A percentile compares a stretch with the other conserved stretches of the same genome.
Evolutionary conservation across 2,888 invertebrate genomes (phyloP).

Genomic region (Pristionchus fissidentatus): DNA sequence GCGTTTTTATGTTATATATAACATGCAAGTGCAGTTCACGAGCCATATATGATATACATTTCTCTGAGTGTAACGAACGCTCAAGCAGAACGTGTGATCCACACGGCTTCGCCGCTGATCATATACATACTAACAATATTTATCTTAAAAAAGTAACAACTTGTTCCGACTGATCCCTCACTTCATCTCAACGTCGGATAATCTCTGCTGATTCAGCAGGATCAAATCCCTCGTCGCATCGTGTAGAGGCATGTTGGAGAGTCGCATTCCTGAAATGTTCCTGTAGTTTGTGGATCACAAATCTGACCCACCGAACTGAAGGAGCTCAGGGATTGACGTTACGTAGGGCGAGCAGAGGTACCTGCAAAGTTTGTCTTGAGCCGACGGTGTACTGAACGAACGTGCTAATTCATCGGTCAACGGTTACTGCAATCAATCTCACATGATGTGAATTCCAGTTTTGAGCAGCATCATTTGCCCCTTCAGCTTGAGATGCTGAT

Average conservation of each 20-base stretch:
- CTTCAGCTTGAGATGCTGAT: constrained; percentile 66
- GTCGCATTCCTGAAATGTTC: constrained; percentile 61
- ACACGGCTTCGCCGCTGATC: no score
- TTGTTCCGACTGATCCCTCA: constrained; percentile 52
- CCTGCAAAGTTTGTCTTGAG: no score
- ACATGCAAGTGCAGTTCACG: no score
- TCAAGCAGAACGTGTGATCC: no score
- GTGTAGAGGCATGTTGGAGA: constrained; percentile 72
- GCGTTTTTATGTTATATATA: no score
- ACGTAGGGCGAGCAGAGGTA: constrained; percentile 74
- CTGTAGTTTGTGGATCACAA: neutral
- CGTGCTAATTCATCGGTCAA: no score
- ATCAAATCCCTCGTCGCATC: constrained; percentile 75
- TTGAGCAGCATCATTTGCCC: constrained; percentile 73
- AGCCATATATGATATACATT: no score
- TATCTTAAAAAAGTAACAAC: no score
- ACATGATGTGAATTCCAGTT: constrained; percentile 52
- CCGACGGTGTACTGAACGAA: no score
- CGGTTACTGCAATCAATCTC: neutral
- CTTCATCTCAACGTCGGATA: constrained; percentile 74
- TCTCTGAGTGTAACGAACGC: no score
- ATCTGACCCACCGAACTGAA: constrained; percentile 59
- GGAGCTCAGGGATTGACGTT: constrained; percentile 70
- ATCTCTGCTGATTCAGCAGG: constrained; percentile 73
- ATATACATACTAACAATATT: no score